Conservation (phyloP, 2,113 vertebrate species). For the Oncorhynchus clarkii region DNA sequence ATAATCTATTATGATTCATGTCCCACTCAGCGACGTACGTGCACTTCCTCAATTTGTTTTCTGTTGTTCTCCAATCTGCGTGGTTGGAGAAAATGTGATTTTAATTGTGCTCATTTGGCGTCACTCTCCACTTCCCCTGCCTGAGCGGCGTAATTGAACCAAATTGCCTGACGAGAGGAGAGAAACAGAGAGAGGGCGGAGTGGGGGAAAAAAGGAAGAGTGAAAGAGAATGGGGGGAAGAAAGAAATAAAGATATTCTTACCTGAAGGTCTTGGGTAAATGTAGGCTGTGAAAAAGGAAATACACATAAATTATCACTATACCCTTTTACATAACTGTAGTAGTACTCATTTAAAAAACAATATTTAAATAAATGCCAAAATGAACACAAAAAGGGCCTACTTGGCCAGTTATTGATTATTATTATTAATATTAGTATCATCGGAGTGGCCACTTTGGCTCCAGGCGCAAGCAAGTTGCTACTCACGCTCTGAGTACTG, state of each 20-base stretch:
- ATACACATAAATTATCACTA: slow-evolving; percentile 20
- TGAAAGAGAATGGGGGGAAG: too few relatives aligned
- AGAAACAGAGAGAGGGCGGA: slow-evolving; percentile 17
- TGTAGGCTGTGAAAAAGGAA: slow-evolving; percentile 72
- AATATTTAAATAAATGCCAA: too few relatives aligned
- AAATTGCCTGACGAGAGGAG: slow-evolving; percentile 29
- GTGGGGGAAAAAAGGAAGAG: too few relatives aligned
- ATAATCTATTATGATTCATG: too few relatives aligned
- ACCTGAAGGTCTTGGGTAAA: slow-evolving; percentile 77
- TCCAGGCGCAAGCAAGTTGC: too few relatives aligned
- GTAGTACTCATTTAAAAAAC: too few relatives aligned
- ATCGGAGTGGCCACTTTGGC: too few relatives aligned
- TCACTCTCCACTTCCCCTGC: slow-evolving; percentile 59
- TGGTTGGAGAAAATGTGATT: slow-evolving; percentile 50
- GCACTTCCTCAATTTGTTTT: slow-evolving; percentile 80
- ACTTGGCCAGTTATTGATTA: too few relatives aligned
- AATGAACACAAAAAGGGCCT: too few relatives aligned
- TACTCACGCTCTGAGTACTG: slow-evolving; percentile 94
- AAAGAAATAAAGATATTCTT: slow-evolving; percentile 31
- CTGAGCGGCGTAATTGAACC: slow-evolving; percentile 70
- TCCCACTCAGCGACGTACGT: slow-evolving; percentile 92
- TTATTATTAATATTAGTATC: too few relatives aligned
- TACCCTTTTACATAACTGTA: too few relatives aligned
- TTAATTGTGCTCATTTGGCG: slow-evolving; percentile 69
- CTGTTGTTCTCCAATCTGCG: slow-evolving; percentile 63